A percentile compares a stretch with the other conserved stretches of the same genome.
Evolutionary conservation across 2,113 vertebrate genomes (phyloP).

Genomic region (Epinephelus moara): DNA sequence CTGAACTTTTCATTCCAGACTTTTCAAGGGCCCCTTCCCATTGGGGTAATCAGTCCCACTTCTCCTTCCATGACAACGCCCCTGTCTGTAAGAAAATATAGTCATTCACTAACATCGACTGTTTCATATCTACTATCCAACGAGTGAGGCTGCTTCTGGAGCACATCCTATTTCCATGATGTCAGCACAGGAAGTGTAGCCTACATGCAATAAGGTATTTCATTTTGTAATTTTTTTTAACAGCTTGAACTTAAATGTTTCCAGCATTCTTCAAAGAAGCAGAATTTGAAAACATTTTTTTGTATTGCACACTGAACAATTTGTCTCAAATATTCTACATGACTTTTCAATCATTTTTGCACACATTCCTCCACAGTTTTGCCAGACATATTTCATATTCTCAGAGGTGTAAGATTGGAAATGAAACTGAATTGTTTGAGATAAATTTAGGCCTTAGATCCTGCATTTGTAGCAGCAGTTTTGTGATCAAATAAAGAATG

Average conservation of each 20-base stretch:
- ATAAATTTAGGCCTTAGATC: not conserved
- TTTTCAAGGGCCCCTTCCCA: too few species aligned
- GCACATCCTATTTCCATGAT: constrained; percentile 19
- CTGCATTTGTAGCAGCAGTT: not conserved
- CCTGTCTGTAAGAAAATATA: not conserved
- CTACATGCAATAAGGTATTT: not conserved
- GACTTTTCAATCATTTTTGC: not conserved
- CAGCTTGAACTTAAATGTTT: not conserved
- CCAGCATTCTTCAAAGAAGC: not conserved
- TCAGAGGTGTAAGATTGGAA: too few species aligned
- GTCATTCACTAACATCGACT: not conserved
- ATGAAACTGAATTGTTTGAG: not conserved
- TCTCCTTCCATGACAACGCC: too few species aligned
- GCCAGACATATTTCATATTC: not conserved
- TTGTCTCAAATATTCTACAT: not conserved
- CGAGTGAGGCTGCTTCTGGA: not conserved
- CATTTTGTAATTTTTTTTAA: not conserved
- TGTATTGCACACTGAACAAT: not conserved
- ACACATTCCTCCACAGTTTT: not conserved
- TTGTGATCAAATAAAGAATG: not conserved
- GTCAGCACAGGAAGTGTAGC: constrained; percentile 31
- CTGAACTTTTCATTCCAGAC: too few species aligned
- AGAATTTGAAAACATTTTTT: not conserved
- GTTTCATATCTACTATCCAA: not conserved
- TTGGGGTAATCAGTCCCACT: too few species aligned